These are phyloP conservation scores for Porphyrio hochstetteri DNA, from an alignment of 2,113 vertebrate genomes.

Conservation along the genomic window DNA sequence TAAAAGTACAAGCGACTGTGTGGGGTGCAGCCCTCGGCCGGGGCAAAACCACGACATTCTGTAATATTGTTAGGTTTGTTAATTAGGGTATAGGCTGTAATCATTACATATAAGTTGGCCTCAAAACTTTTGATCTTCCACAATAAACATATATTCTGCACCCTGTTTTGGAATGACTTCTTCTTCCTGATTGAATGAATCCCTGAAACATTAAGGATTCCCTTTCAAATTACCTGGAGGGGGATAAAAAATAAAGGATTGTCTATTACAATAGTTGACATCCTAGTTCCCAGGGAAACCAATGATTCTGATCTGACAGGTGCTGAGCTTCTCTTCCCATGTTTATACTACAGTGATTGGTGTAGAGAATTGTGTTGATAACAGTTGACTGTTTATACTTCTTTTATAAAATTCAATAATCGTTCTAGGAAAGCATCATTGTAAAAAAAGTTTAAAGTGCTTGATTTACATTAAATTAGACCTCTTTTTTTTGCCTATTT, in stretches of 20 bases:
- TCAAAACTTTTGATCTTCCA: background rate
- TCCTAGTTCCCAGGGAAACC: background rate
- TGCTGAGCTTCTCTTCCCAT: background rate
- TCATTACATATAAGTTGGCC: background rate
- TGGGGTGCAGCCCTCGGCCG: no score
- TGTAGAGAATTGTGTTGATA: background rate
- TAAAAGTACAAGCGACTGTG: no score
- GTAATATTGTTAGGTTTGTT: background rate
- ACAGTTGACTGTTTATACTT: background rate
- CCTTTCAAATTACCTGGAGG: background rate
- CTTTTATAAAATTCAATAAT: background rate
- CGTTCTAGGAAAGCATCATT: background rate
- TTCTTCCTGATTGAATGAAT: background rate
- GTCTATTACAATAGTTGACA: background rate
- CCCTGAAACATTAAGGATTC: background rate
- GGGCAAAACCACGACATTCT: no score
- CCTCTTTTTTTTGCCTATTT: background rate
- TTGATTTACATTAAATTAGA: background rate
- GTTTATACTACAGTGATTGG: background rate
- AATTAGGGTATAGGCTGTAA: background rate
- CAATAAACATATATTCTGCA: background rate
- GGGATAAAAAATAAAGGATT: background rate
- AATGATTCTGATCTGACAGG: background rate
- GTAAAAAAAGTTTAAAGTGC: background rate
- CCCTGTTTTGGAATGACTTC: background rate